Evolutionary conservation across 2,113 vertebrate genomes (phyloP), one percentile per base, ranked within the genome.

Genomic region (Vanacampus margaritifer): DNA sequence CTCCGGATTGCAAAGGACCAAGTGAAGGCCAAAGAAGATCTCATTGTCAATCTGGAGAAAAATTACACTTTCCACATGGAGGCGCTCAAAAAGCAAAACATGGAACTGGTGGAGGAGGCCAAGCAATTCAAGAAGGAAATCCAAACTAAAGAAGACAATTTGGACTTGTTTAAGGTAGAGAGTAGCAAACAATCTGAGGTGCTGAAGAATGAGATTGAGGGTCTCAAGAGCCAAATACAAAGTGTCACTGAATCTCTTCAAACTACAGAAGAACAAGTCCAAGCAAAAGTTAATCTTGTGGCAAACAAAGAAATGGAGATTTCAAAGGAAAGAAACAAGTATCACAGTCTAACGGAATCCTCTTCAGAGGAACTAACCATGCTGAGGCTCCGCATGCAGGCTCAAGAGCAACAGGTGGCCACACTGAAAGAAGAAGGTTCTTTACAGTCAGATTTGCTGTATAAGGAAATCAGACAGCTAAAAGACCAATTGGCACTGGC

Each of bases 341-440:
- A 74, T 53, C 50, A 83, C 62, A 70, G 61, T 0, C 5, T 67
- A 16, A 23, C 54, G 24, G 14, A 19, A 16, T 32, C 24, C 1
- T 81, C 81, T 72, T 75, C 81, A 26, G 65, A 69, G 2, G 78
- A 87, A 16, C 46, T 75, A 0, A 65, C 2, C 21, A 24, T 6
- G 37, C 88, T 94, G 0, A 86, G 71, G 6, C 86, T 86, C 1
- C 88, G 90, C 76, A 69, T 98, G 13, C 90, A 93, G 36, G 79
- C 88, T 0, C 90, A 95, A 87, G 84, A 87, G 67, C 63, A 79
- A 54, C 45, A 90, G 79, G 75, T 91, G 35, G 59, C 82, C 54
- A 90, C 88, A 7, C 66, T 80, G 48, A 80, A 75, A 68, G 80
- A 92, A 23, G 80, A 86, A 26, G 37, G 67, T 9, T 63, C 76